Evolutionary conservation across 1,140 invertebrate species (phyloP).

Genomic region (Thalassaphorura encarpata): DNA sequence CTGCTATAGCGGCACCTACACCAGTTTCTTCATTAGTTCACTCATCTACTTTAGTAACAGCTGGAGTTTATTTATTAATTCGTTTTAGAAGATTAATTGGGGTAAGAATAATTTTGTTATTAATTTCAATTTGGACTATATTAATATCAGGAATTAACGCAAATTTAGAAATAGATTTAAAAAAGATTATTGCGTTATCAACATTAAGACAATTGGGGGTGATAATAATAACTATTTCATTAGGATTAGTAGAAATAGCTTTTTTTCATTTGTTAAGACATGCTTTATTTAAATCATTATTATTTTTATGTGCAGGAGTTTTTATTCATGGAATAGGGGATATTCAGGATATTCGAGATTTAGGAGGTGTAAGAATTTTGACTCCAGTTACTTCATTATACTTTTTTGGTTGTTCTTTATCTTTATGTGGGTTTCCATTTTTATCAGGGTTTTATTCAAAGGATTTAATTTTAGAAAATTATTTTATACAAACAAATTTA

Average conservation of each 20-base stretch:
- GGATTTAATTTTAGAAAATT: conserved; percentile 15
- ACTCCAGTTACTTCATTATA: conserved; percentile 1
- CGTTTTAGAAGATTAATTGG: conserved; percentile 15
- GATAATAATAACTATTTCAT: conserved; percentile 27
- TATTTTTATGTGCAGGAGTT: conserved; percentile 30
- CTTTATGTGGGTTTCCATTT: conserved; percentile 5
- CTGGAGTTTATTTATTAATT: conserved; percentile 29
- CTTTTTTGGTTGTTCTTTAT: neutral
- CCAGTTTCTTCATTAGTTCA: conserved; percentile 34
- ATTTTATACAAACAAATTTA: neutral
- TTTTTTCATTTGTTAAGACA: conserved; percentile 33
- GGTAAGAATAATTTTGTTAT: conserved; percentile 15
- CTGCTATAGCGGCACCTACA: conserved; percentile 32
- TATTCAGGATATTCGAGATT: conserved; percentile 25
- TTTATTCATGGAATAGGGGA: conserved; percentile 20
- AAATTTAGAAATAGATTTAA: conserved; percentile 30
- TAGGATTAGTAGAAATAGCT: neutral
- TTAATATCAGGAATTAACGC: conserved; percentile 15
- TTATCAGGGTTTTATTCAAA: conserved; percentile 24
- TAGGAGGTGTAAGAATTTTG: conserved; percentile 15
- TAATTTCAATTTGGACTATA: conserved; percentile 15
- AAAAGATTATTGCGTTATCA: conserved; percentile 32
- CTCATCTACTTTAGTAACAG: conserved; percentile 33
- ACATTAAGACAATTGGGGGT: conserved; percentile 32
- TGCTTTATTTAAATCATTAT: conserved; percentile 33